A percentile compares a stretch with the other conserved stretches of the same genome.
These are phyloP conservation scores for Himalopsyche tibetana DNA, from an alignment of 2,888 invertebrate genomes.

Conservation along the genomic window DNA sequence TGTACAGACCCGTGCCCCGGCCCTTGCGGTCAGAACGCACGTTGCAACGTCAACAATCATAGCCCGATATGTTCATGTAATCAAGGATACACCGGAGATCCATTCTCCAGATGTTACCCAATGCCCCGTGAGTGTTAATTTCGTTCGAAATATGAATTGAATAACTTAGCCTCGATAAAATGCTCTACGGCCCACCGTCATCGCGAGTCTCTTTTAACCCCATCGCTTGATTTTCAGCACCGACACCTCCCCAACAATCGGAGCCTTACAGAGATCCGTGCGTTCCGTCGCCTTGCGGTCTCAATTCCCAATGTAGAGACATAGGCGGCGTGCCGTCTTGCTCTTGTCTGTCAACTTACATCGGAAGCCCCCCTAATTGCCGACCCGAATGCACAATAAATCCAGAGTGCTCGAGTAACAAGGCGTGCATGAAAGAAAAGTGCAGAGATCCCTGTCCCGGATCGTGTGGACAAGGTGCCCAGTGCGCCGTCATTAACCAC, in stretches of 20 bases:
- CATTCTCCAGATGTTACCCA: conserved; percentile 79
- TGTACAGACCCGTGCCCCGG: conserved; percentile 85
- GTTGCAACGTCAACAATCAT: conserved; percentile 84
- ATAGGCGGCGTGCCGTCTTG: conserved; percentile 80
- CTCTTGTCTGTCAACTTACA: conserved; percentile 80
- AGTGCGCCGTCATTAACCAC: conserved; percentile 83
- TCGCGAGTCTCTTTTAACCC: conserved; percentile 47
- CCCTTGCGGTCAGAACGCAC: conserved; percentile 84
- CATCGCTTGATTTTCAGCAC: conserved; percentile 72
- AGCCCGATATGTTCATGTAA: conserved; percentile 84
- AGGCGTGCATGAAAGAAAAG: conserved; percentile 86
- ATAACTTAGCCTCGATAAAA: neutral
- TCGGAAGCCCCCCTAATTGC: conserved; percentile 84
- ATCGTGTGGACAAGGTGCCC: conserved; percentile 82
- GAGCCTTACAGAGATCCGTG: conserved; percentile 79
- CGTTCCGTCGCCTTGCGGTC: conserved; percentile 81
- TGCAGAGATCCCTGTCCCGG: conserved; percentile 90
- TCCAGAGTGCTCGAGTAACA: conserved; percentile 84
- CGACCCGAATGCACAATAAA: conserved; percentile 84
- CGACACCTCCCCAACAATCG: conserved; percentile 73
- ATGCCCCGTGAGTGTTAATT: conserved; percentile 78
- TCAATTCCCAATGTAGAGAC: conserved; percentile 81
- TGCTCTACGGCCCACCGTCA: neutral
- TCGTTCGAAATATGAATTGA: conserved; percentile 59
- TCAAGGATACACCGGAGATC: conserved; percentile 80